Evolutionary conservation across 1,140 invertebrate genomes (phyloP).

Genomic region (Drosophila sucinea): DNA sequence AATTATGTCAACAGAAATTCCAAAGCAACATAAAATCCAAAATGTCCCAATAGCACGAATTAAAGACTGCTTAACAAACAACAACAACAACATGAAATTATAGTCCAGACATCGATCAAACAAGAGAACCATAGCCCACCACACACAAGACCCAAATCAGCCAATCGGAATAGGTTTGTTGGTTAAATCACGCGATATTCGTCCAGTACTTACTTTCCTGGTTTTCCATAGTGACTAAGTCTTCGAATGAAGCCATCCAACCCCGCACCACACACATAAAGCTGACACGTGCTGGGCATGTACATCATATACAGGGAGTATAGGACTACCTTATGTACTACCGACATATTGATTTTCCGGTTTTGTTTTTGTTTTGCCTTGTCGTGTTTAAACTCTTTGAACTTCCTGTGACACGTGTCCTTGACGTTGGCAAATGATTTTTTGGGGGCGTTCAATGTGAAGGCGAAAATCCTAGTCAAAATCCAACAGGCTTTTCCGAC

Average conservation of each 20-base stretch:
- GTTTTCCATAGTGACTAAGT: slow-evolving; percentile 51
- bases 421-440: slow-evolving; percentile 57
- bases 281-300: slow-evolving; percentile 64
- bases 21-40: slow-evolving; percentile 50
- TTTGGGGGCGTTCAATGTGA: slow-evolving; percentile 58
- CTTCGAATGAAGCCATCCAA: background rate
- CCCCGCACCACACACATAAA: background rate
- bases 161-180: slow-evolving; percentile 66
- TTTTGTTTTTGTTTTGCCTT: slow-evolving; percentile 35
- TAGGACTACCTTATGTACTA: slow-evolving; percentile 51
- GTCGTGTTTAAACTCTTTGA: slow-evolving; percentile 65
- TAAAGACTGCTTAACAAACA: slow-evolving; percentile 14
- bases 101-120: slow-evolving; percentile 71
- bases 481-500: slow-evolving; percentile 19
- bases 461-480: slow-evolving; percentile 58
- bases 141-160: background rate
- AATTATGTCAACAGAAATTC: slow-evolving; percentile 77
- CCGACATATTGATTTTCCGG: slow-evolving; percentile 65
- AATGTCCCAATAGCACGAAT: slow-evolving; percentile 56
- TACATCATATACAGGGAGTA: slow-evolving; percentile 1
- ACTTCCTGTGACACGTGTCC: slow-evolving; percentile 72
- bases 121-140: slow-evolving; percentile 26
- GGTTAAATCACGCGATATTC: slow-evolving; percentile 70
- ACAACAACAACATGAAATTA: slow-evolving; percentile 51
- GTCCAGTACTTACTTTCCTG: slow-evolving; percentile 49